These are phyloP conservation scores for Aurelia sp. DNA, from an alignment of 30 jellyfish, hydroid and myxozoan genomes.

Conservation along the genomic window DNA sequence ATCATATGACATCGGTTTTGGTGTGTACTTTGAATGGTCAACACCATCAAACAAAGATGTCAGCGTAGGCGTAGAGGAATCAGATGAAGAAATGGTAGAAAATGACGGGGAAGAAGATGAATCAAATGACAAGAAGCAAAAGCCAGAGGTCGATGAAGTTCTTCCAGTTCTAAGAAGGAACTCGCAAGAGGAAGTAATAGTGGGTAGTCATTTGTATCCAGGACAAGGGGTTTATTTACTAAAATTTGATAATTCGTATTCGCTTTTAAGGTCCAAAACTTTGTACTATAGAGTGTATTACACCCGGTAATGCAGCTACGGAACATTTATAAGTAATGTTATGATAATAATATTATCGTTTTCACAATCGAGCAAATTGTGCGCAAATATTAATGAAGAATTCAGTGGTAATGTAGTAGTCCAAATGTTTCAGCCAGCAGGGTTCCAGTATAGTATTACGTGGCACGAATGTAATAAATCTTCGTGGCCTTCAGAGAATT, in stretches of 20 bases:
- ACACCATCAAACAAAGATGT: constrained; percentile 50
- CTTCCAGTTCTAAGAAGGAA: constrained; percentile 95
- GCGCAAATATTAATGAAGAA: too few species aligned
- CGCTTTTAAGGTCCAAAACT: constrained; percentile 90
- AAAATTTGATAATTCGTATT: constrained; percentile 95
- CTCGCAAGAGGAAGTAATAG: constrained; percentile 97
- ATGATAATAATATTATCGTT: too few species aligned
- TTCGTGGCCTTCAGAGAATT: too few species aligned
- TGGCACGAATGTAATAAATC: too few species aligned
- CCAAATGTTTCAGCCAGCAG: too few species aligned
- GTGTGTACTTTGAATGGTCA: constrained; percentile 95
- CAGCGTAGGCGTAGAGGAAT: constrained; percentile 62
- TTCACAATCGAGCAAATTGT: too few species aligned
- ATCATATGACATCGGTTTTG: constrained; percentile 92
- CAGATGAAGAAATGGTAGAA: constrained; percentile 55
- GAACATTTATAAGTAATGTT: too few species aligned
- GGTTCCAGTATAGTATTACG: too few species aligned
- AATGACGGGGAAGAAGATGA: constrained; percentile 38
- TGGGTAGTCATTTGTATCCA: constrained; percentile 96
- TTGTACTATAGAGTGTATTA: constrained; percentile 95
- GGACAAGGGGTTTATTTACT: constrained; percentile 96
- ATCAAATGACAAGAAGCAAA: background rate
- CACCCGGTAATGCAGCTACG: constrained; percentile 49
- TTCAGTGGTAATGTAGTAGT: too few species aligned
- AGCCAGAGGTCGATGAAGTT: constrained; percentile 79